Percentiles rank a stretch among this genome's conserved stretches.
Evolutionary conservation across 1,140 invertebrate genomes (phyloP).

Genomic region (Drosophila micromelanica): DNA sequence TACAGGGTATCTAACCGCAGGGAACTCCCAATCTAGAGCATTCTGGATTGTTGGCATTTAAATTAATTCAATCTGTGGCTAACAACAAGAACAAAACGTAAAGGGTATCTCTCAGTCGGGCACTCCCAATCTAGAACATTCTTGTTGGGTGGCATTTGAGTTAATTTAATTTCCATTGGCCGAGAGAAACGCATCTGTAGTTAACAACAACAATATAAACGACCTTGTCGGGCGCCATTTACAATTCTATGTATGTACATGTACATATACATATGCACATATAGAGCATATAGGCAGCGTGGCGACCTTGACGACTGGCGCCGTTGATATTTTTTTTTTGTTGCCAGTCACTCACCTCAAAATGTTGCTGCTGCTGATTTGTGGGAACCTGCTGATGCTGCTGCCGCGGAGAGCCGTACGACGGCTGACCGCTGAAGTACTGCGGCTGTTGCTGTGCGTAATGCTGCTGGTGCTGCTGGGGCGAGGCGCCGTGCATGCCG

Average conservation of each 20-base stretch:
- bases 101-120: too few species aligned
- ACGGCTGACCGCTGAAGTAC: constrained; percentile 40
- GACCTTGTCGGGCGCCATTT: constrained; percentile 45
- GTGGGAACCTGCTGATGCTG: constrained; percentile 62
- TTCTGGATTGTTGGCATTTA: too few species aligned
- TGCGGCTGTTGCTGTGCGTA: constrained; percentile 29
- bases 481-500: constrained; percentile 33
- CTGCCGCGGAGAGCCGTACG: constrained; percentile 66
- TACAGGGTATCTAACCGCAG: too few species aligned
- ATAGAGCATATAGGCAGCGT: constrained; percentile 5
- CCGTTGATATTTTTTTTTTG: constrained; percentile 10
- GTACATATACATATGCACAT: constrained; percentile 4
- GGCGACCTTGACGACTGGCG: constrained; percentile 44
- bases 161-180: constrained; percentile 36
- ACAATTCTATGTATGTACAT: constrained; percentile 12
- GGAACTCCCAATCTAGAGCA: too few species aligned
- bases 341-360: constrained; percentile 71
- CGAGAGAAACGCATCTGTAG: constrained; percentile 14
- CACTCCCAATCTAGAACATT: too few species aligned
- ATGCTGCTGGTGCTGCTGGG: constrained; percentile 43
- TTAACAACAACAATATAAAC: constrained; percentile 25
- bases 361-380: constrained; percentile 71
- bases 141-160: neutral
- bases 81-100: too few species aligned
- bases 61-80: constrained; percentile 23